Percentiles rank a stretch among this genome's conserved stretches.
phyloP scores from a whole-genome alignment of 2,797 vertebrate genomes.

The Rhabdophis nuchalis region DNA sequence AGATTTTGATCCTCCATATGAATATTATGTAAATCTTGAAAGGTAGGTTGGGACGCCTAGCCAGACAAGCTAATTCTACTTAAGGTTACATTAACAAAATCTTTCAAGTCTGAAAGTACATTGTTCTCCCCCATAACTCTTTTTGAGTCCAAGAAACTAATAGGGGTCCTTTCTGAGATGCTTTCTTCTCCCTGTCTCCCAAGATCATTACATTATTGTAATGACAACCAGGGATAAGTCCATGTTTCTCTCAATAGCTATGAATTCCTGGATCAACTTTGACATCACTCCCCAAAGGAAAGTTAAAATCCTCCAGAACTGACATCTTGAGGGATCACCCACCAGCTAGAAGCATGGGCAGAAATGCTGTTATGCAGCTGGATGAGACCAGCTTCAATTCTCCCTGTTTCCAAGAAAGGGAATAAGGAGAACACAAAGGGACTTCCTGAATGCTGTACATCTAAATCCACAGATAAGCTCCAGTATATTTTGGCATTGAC shows the following conservation, averaged over 20 bases:
- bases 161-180: not conserved
- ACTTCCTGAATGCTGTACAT: not conserved
- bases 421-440: not conserved
- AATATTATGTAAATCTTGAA: not conserved
- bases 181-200: not conserved
- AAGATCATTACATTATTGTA: not conserved
- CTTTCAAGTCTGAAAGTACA: not conserved
- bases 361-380: not conserved
- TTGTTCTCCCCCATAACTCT: not conserved
- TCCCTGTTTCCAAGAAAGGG: not conserved
- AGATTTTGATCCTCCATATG: not conserved
- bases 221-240: not conserved
- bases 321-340: not conserved
- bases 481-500: not conserved
- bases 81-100: not conserved
- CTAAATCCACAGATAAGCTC: not conserved
- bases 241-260: not conserved
- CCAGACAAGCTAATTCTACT: not conserved
- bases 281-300: not conserved
- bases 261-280: not conserved
- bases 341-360: not conserved
- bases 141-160: not conserved
- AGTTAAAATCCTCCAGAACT: not conserved
- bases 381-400: not conserved
- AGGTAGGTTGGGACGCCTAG: not conserved